Evolutionary conservation across 1,140 invertebrate genomes (phyloP).

Genomic region (Meloidogyne exigua): DNA sequence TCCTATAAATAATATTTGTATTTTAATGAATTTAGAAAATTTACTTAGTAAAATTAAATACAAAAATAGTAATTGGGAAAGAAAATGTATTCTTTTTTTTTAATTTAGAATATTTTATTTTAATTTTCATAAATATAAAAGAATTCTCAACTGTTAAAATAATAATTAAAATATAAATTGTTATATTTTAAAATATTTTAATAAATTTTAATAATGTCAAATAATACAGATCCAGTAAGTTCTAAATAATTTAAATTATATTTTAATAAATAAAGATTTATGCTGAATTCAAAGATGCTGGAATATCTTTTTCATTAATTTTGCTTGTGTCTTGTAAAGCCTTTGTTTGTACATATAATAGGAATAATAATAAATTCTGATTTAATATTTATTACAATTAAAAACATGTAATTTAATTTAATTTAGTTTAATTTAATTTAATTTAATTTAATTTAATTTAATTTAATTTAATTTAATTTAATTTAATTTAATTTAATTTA

Average conservation of each 20-base stretch:
- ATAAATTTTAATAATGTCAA: neutral
- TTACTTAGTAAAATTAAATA: no score
- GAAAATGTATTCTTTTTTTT: no score
- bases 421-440: neutral
- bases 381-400: neutral
- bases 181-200: neutral
- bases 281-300: neutral
- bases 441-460: neutral
- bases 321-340: neutral
- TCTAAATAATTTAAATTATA: neutral
- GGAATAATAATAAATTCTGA: slow-evolving; percentile 2
- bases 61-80: no score
- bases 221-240: neutral
- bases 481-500: neutral
- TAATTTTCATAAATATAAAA: no score
- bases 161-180: no score
- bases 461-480: neutral
- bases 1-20: no score
- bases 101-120: no score
- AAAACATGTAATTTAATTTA: slow-evolving; percentile 9
- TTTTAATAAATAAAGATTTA: neutral
- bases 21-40: no score
- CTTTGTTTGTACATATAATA: neutral
- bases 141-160: no score
- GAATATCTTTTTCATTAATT: neutral